Percentiles rank a stretch among this genome's conserved stretches.
Conservation (phyloP, 2,797 vertebrate genomes). For the Pangasius krempfi region DNA sequence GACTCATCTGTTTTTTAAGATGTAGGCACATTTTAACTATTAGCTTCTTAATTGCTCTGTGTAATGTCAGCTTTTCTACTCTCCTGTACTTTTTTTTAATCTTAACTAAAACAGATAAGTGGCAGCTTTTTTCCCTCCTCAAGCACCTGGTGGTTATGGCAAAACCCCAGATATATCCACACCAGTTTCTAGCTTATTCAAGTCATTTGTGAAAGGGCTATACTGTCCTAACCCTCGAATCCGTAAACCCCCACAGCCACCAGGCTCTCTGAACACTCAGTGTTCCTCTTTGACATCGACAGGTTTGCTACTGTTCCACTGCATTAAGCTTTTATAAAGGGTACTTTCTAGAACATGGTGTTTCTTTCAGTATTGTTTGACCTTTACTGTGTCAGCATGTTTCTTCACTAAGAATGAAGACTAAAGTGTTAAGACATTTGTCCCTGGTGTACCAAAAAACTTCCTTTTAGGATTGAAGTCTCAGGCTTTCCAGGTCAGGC, state of each 20-base stretch:
- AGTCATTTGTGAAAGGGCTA: neutral
- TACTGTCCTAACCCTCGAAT: neutral
- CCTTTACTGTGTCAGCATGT: conserved; percentile 3
- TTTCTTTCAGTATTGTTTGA: neutral
- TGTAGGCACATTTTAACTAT: no score
- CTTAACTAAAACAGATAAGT: neutral
- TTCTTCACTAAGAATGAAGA: neutral
- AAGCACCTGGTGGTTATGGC: neutral
- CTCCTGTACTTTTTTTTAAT: neutral
- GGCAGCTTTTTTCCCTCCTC: neutral
- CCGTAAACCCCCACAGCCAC: neutral
- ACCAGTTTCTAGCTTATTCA: neutral
- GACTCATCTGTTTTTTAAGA: no score
- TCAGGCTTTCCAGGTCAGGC: neutral
- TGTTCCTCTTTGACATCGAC: neutral
- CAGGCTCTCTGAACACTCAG: no score
- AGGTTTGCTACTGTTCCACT: neutral
- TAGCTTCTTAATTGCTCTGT: no score
- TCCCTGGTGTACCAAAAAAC: neutral
- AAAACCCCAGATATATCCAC: neutral
- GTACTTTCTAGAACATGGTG: neutral
- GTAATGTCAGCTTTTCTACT: no score
- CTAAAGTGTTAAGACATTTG: neutral
- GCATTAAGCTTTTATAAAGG: neutral
- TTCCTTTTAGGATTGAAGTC: neutral